Evolutionary conservation across 2,113 vertebrate genomes (phyloP).

Genomic region (Psephotus haematonotus): DNA sequence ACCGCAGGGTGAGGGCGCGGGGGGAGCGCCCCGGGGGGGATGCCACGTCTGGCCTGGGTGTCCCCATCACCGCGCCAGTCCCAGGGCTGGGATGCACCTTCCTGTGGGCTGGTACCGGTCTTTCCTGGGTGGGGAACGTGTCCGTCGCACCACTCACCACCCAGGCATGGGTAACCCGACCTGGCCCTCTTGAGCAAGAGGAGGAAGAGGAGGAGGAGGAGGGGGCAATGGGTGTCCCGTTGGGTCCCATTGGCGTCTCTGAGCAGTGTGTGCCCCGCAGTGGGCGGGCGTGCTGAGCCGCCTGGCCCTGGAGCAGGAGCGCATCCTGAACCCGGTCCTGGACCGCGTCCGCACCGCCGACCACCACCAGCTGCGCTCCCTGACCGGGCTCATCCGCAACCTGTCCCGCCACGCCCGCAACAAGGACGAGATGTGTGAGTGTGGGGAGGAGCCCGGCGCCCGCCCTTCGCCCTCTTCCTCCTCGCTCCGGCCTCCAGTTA

Average conservation of each 20-base stretch:
- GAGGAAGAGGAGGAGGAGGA: background rate
- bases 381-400: conserved; percentile 92
- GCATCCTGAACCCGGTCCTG: conserved; percentile 87
- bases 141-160: accelerated
- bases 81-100: background rate
- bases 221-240: accelerated
- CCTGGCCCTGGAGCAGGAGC: conserved; percentile 90
- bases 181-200: accelerated
- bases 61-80: accelerated
- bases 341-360: conserved; percentile 85
- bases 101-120: background rate
- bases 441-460: accelerated
- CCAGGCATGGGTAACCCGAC: accelerated
- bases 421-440: conserved; percentile 92
- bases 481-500: accelerated
- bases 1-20: conserved; percentile 79
- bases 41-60: background rate
- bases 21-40: accelerated
- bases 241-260: background rate
- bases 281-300: conserved; percentile 88
- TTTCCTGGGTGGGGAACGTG: background rate
- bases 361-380: conserved; percentile 85
- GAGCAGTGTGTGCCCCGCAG: conserved; percentile 50
- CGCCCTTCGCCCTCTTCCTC: background rate
- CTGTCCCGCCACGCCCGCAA: conserved; percentile 85